Base-by-base conservation (phyloP, 1,140 invertebrate genomes). In the Drosophila nebulosa region DNA sequence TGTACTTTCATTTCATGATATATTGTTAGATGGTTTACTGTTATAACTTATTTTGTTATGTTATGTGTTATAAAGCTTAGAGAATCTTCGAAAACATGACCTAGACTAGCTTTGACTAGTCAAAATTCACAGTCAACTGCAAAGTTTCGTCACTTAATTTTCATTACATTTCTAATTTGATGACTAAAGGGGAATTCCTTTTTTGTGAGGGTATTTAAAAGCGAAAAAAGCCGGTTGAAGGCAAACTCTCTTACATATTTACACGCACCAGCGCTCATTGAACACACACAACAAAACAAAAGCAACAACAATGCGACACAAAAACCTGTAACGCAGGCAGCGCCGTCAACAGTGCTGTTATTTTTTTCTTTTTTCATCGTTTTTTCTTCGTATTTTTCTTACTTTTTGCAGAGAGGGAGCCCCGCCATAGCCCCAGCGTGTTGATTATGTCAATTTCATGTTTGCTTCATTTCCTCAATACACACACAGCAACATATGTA, bases 211-310 rank as follows among this genome's bases (percentile, higher is more conserved):
- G 27, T 26, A 60, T 18, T 22, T 39, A 74, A 51, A 64, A 65
- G 63, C 58, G 64, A 79, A 64, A 86, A 85, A 86, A 86, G 81
- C 81, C 81, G 83, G 83, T 86, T 88, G 83, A 86, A 86, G 83
- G 83, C 83, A 80, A 60, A 88, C 83, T 88, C 83, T 86, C 83
- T 86, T 85, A 85, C 81, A 85, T 85, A 86, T 85, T 86, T 86
- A 86, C 81, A 88, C 81, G 81, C 81, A 81, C 83, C 81, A 85
- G 74, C 83, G 81, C 81, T 86, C 83, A 85, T 88, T 85, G 83
- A 85, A 85, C 78, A 85, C 81, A 85, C 74, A 76, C 63, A 55
- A 21, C 26, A 70, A 63, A 18, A 51, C 74, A 70, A 67, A 59
- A 72, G 35, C 58, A 65, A 46, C 74, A 79, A 73, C 61, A 69